Base-by-base conservation (phyloP, 2,797 vertebrate genomes). In the Gymnodraco acuticeps region DNA sequence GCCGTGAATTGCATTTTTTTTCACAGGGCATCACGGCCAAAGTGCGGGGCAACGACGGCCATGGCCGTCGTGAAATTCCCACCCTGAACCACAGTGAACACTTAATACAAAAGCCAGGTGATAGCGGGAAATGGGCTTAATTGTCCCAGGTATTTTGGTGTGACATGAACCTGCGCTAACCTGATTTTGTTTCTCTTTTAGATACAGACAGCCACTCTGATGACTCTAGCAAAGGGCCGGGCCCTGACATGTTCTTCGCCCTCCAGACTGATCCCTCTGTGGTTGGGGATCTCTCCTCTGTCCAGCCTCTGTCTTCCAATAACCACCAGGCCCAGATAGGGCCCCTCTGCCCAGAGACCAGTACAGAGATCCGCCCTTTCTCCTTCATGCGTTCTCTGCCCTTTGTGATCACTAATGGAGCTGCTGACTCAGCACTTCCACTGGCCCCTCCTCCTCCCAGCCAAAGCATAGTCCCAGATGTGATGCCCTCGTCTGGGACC, bases 181-280 rank as follows among this genome's bases (percentile, higher is more conserved):
- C 20, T 60, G 0, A 1, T 69, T 2, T 43, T 53, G 12, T 61
- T 20, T 64, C 41, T 63, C 20, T 71, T 2, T 38, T n/a, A 98
- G 97, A 98, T 53, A 96, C 96, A 42, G 96, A 97, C 92, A 97
- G 96, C 91, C 97, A 96, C 88, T 98, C 96, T n/a, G 97, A 98
- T 64, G 96, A 97, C 84, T 96, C 94, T 55, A 91, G 93, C 68
- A 89, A 81, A 79, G 74, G 70, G 7, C 56, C 19, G 0, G 70
- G 75, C 11, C 51, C 84, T 0, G 87, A 59, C 46, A 1, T 47
- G 72, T 90, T 91, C 89, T 88, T 88, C 72, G 4, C 64, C 3
- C 81, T 42, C 2, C 83, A 72, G 61, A 51, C 51, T 1, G 70
- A 79, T 20, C 59, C 70, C 19, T 47, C 64, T 17, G 48, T 55